Evolutionary conservation across 2,113 vertebrate genomes (phyloP).

Genomic region (Hippoglossus stenolepis): DNA sequence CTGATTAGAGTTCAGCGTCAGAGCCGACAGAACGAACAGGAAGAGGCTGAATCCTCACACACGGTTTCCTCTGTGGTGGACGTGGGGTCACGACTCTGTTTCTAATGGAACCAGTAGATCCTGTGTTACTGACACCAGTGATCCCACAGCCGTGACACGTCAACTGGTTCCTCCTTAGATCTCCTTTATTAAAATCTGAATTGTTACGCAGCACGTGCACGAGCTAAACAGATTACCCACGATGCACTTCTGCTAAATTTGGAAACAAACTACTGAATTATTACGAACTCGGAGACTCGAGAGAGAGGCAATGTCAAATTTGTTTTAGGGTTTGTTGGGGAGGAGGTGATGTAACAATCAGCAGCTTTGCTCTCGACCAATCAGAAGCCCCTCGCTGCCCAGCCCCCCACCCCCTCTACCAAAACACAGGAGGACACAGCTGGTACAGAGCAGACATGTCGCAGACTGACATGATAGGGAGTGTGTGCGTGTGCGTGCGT

Average conservation of each 20-base stretch:
- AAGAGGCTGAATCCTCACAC: too few species aligned
- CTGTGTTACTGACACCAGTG: too few species aligned
- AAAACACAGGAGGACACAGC: constrained; percentile 51
- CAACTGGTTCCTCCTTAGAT: too few species aligned
- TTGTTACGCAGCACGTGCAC: neutral
- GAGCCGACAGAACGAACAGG: too few species aligned
- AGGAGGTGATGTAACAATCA: constrained; percentile 70
- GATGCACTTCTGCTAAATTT: constrained; percentile 9
- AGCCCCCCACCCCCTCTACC: neutral
- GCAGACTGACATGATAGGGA: constrained; percentile 15
- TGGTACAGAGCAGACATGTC: constrained; percentile 18
- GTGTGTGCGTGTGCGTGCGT: neutral
- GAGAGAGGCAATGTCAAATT: constrained; percentile 29
- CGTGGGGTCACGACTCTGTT: too few species aligned
- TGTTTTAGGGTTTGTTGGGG: constrained; percentile 49
- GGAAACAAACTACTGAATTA: constrained; percentile 45
- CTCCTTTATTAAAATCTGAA: too few species aligned
- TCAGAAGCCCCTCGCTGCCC: constrained; percentile 12
- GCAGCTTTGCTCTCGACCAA: constrained; percentile 70
- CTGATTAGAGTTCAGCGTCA: too few species aligned
- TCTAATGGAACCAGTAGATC: too few species aligned
- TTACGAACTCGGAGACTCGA: constrained; percentile 16
- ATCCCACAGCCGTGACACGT: too few species aligned
- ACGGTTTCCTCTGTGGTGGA: too few species aligned
- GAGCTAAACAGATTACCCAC: neutral